Conservation (phyloP, 2,888 invertebrate genomes). For the Maniola hyperantus region DNA sequence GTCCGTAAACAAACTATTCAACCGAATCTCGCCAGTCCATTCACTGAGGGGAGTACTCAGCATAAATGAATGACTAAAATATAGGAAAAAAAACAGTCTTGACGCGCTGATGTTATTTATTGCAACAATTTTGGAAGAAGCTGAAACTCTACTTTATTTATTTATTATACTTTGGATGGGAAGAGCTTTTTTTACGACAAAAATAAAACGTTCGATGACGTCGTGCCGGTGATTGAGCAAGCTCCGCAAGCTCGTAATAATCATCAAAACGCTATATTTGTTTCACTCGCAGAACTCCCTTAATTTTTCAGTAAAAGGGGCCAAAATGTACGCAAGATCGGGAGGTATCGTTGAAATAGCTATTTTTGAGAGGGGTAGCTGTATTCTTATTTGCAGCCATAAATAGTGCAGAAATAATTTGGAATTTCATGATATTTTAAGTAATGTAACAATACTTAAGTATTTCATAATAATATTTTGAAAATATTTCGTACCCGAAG, state of each 20-base stretch:
- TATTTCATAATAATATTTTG: too few relatives aligned
- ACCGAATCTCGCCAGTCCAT: conserved; percentile 21
- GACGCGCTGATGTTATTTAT: conserved; percentile 6
- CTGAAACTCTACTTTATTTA: not conserved
- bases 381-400: too few relatives aligned
- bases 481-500: too few relatives aligned
- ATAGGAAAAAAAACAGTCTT: conserved; percentile 15
- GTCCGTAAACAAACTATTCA: conserved; percentile 24
- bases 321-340: not conserved
- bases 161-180: too few relatives aligned
- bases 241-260: not conserved
- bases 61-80: conserved; percentile 31
- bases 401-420: too few relatives aligned
- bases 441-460: too few relatives aligned
- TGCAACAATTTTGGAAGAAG: not conserved
- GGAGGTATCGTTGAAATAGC: not conserved
- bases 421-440: too few relatives aligned
- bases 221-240: not conserved
- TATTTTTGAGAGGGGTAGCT: not conserved
- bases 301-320: not conserved
- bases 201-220: not conserved
- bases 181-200: not conserved
- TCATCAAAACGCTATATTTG: not conserved
- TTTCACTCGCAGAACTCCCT: not conserved
- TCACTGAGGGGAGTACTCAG: conserved; percentile 26